Evolutionary conservation across 2,113 vertebrate genomes (phyloP).

Genomic region (Dipodomys spectabilis): DNA sequence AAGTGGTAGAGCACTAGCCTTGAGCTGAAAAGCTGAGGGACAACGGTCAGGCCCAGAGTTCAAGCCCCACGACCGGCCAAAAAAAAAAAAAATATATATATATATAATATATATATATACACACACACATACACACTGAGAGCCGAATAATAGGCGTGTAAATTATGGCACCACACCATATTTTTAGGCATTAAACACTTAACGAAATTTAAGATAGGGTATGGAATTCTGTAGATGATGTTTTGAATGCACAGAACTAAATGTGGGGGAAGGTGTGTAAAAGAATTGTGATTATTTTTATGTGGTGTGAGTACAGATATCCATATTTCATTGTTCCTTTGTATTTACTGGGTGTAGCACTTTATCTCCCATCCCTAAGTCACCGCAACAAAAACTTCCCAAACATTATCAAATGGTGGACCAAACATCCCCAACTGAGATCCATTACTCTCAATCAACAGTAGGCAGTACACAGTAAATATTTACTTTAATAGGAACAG

Average conservation of each 20-base stretch:
- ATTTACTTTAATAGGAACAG: not conserved
- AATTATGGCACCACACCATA: not conserved
- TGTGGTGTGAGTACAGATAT: not conserved
- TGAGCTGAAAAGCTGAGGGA: no score
- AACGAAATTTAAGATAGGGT: constrained; percentile 19
- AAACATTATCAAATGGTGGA: not conserved
- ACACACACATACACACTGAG: not conserved
- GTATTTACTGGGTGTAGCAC: not conserved
- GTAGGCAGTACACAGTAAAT: not conserved
- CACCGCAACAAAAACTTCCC: not conserved
- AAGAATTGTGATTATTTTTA: not conserved
- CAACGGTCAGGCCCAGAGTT: no score
- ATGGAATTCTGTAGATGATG: not conserved
- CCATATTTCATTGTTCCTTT: not conserved
- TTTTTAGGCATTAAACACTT: constrained; percentile 34
- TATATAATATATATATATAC: no score
- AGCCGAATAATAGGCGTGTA: not conserved
- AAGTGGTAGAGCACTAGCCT: no score
- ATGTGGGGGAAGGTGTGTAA: not conserved
- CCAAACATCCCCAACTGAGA: not conserved
- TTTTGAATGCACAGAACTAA: constrained; percentile 9
- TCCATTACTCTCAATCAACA: not conserved
- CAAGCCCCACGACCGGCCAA: not conserved
- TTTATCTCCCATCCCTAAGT: not conserved
- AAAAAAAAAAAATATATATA: not conserved